Evolutionary conservation across 2,113 vertebrate genomes (phyloP).

Genomic region (Rutilus rutilus): DNA sequence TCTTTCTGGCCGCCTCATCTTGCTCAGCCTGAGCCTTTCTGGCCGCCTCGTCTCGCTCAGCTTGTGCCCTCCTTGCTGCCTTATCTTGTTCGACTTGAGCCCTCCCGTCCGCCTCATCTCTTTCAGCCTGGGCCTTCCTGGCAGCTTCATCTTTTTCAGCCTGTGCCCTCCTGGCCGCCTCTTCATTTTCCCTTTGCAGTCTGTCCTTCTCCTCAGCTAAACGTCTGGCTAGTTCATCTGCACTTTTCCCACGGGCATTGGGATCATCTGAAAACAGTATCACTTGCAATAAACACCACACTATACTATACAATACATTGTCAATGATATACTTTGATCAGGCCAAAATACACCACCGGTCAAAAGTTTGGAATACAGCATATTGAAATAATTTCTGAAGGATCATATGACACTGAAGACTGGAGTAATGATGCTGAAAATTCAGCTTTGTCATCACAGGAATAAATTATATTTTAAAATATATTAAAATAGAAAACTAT

Average conservation of each 20-base stretch:
- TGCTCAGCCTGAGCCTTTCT: not conserved
- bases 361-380: too few species aligned
- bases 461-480: too few species aligned
- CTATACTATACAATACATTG: not conserved
- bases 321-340: not conserved
- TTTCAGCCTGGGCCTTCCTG: slow-evolving; percentile 39
- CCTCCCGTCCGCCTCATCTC: slow-evolving; percentile 32
- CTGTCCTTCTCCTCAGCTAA: slow-evolving; percentile 25
- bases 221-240: slow-evolving; percentile 39
- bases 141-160: slow-evolving; percentile 38
- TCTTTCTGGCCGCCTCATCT: not conserved
- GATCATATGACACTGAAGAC: too few species aligned
- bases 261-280: slow-evolving; percentile 55
- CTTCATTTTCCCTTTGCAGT: slow-evolving; percentile 31
- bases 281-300: not conserved
- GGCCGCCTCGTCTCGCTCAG: fast-evolving
- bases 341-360: not conserved
- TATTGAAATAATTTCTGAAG: too few species aligned
- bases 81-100: slow-evolving; percentile 32
- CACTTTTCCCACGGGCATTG: slow-evolving; percentile 49
- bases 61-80: not conserved
- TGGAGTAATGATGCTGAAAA: too few species aligned
- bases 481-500: too few species aligned
- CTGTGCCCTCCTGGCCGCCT: slow-evolving; percentile 34
- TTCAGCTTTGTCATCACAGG: too few species aligned